phyloP scores from a whole-genome alignment of 2,113 vertebrate species.

The Gobio gobio region DNA sequence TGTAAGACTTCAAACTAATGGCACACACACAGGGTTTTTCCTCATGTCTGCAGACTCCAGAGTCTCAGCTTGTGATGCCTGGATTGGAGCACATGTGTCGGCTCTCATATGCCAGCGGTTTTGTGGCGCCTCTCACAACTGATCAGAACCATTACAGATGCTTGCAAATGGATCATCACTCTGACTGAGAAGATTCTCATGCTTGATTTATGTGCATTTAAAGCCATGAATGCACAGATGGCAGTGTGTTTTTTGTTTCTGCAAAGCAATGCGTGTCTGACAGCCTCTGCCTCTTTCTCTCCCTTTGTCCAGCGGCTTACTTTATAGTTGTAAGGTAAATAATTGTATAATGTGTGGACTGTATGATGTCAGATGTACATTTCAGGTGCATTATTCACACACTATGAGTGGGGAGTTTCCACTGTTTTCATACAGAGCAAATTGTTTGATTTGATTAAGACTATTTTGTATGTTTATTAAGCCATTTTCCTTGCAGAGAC shows the following conservation, averaged over 20 bases:
- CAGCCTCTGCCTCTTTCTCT: conserved; percentile 2
- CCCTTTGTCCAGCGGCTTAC: background rate
- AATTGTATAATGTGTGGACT: background rate
- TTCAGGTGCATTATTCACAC: background rate
- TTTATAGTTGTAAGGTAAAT: background rate
- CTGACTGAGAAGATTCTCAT: conserved; percentile 3
- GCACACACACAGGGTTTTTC: background rate
- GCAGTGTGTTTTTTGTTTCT: conserved; percentile 13
- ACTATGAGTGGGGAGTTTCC: background rate
- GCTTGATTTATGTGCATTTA: background rate
- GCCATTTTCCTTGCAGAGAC: background rate
- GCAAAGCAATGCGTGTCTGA: background rate
- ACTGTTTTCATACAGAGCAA: background rate
- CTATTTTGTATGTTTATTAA: background rate
- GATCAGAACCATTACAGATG: background rate
- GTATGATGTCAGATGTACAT: background rate
- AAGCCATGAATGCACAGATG: background rate
- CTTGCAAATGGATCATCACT: conserved; percentile 9
- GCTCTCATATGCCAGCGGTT: background rate
- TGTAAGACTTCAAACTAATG: background rate
- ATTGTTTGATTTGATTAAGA: background rate
- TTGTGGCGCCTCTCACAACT: background rate
- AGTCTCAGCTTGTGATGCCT: background rate
- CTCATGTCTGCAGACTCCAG: background rate
- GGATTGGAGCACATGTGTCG: background rate